Evolutionary conservation across 2,113 vertebrate genomes (phyloP).

Genomic region (Balaeniceps rex): DNA sequence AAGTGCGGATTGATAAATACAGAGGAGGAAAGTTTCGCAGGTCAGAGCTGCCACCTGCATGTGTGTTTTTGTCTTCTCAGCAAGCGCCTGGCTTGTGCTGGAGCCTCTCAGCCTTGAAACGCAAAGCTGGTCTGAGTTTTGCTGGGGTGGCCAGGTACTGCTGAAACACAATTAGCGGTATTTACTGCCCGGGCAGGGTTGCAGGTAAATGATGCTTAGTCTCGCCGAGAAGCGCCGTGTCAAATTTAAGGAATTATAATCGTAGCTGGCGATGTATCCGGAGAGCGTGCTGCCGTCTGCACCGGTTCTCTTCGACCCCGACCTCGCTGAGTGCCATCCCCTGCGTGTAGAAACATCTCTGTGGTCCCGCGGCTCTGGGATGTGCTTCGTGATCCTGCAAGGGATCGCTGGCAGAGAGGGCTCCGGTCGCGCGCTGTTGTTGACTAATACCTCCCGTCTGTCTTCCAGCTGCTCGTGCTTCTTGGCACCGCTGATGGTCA

Average conservation of each 20-base stretch:
- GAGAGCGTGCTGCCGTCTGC: rapidly evolving
- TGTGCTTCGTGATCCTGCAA: background rate
- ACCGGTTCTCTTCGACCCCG: rapidly evolving
- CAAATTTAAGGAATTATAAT: background rate
- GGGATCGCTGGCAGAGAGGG: background rate
- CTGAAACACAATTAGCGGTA: slow-evolving; percentile 30
- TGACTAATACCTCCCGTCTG: background rate
- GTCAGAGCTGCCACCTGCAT: background rate
- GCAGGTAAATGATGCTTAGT: slow-evolving; percentile 25
- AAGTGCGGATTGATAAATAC: background rate
- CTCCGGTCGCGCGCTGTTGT: rapidly evolving
- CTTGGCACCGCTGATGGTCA: slow-evolving; percentile 74
- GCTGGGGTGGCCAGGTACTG: background rate
- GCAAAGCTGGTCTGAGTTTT: slow-evolving; percentile 8
- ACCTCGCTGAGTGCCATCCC: background rate
- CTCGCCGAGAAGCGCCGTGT: background rate
- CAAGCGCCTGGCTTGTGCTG: background rate
- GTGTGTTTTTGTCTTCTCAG: background rate
- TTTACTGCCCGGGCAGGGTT: background rate
- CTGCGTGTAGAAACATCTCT: background rate
- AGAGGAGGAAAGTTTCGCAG: background rate
- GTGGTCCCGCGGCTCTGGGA: background rate
- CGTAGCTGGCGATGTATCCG: background rate
- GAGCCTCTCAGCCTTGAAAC: slow-evolving; percentile 20
- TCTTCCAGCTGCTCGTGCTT: slow-evolving; percentile 82